Conservation (phyloP, 2,888 invertebrate species). For the Notocelia uddmanniana region DNA sequence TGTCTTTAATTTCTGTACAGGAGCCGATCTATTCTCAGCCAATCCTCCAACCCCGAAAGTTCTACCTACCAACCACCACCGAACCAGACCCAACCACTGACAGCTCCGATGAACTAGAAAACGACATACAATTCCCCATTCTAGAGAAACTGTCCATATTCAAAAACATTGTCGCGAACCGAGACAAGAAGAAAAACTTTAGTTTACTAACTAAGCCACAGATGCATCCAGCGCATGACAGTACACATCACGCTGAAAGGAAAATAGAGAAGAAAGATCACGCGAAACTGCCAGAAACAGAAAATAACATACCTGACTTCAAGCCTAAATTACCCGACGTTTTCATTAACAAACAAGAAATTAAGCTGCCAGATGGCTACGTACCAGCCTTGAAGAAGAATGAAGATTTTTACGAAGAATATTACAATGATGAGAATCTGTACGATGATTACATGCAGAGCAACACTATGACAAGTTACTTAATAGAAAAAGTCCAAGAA, state of each 20-base stretch:
- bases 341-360: conserved; percentile 54
- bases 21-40: conserved; percentile 65
- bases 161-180: conserved; percentile 67
- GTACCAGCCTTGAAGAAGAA: conserved; percentile 59
- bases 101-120: conserved; percentile 57
- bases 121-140: conserved; percentile 63
- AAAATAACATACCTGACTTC: conserved; percentile 63
- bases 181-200: conserved; percentile 57
- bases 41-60: conserved; percentile 50
- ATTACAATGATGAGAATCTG: conserved; percentile 74
- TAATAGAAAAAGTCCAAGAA: conserved; percentile 83
- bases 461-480: conserved; percentile 77
- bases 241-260: conserved; percentile 64
- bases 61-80: conserved; percentile 48
- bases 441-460: conserved; percentile 82
- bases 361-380: conserved; percentile 66
- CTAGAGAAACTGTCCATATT: conserved; percentile 73
- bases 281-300: conserved; percentile 56
- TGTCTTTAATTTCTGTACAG: conserved; percentile 55
- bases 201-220: conserved; percentile 68
- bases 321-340: conserved; percentile 72
- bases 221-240: conserved; percentile 74
- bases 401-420: conserved; percentile 73
- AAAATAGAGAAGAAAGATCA: conserved; percentile 79
- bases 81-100: conserved; percentile 44